Evolutionary conservation across 2,797 vertebrate species (phyloP).

Genomic region (Miichthys miiuy): DNA sequence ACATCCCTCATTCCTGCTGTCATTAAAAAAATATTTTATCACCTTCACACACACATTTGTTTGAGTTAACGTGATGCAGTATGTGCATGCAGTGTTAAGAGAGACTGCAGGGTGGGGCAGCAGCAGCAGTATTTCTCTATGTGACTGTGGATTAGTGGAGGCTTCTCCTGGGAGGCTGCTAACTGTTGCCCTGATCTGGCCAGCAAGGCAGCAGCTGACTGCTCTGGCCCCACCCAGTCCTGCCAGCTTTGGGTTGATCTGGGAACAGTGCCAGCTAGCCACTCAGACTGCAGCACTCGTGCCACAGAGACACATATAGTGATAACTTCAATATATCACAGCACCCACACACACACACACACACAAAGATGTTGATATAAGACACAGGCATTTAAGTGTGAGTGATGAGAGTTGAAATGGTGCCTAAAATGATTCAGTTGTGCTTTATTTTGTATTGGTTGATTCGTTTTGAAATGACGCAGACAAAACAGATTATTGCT

Average conservation of each 20-base stretch:
- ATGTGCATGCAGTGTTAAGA: slow-evolving; percentile 33
- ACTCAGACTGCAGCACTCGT: slow-evolving; percentile 66
- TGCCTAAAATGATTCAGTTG: not conserved
- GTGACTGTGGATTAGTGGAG: slow-evolving; percentile 65
- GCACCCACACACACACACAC: not conserved
- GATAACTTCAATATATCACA: slow-evolving; percentile 24
- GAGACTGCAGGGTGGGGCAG: slow-evolving; percentile 57
- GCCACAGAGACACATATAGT: slow-evolving; percentile 12
- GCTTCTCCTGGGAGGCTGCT: slow-evolving; percentile 65
- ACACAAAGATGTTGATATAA: not conserved
- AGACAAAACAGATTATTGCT: not conserved
- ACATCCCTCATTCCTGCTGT: not conserved
- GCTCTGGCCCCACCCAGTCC: slow-evolving; percentile 60
- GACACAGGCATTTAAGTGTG: not conserved
- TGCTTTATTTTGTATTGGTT: not conserved
- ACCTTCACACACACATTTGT: not conserved
- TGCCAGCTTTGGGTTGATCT: slow-evolving; percentile 60
- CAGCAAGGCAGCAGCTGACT: slow-evolving; percentile 64
- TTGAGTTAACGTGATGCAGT: slow-evolving; percentile 40
- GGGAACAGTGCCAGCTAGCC: slow-evolving; percentile 73
- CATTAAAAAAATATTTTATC: not conserved
- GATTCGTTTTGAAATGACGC: slow-evolving; percentile 13
- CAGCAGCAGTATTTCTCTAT: slow-evolving; percentile 48
- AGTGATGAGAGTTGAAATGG: not conserved
- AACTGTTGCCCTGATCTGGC: slow-evolving; percentile 68